Evolutionary conservation across 2,797 vertebrate genomes (phyloP), one percentile per base, ranked within the genome.

Genomic region (Orientallactaga sibirica): DNA sequence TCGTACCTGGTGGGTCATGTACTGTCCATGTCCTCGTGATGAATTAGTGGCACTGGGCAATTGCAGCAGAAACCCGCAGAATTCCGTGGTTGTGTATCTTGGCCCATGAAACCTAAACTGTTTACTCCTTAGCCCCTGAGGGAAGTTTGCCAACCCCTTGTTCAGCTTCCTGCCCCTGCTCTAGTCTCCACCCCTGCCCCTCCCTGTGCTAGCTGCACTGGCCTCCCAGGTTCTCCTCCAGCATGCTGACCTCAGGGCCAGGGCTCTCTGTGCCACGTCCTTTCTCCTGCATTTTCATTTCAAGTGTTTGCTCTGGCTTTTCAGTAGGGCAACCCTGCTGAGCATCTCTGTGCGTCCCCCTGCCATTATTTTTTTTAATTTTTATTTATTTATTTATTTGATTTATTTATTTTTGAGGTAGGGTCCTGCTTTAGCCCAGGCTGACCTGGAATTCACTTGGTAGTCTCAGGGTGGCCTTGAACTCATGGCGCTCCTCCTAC

Each of bases 311-410:
- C 33, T 37, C 71, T 64, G n/a, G 73, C 10, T 16, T 29, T 68
- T 20, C 16, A 3, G 7, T 8, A 5, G 3, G 10, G 43, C 25
- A 11, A 0, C 55, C 8, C 14, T 1, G 3, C 3, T 25, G 25
- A 29, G 73, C 5, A 0, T 33, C 0, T 1, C 0, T 2, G 0
- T 0, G 15, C 0, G 3, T 1, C 66, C 52, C 2, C 62, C 25
- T 2, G 37, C 16, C 1, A 29, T 75, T 19, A 1, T 62, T 37
- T 52, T 52, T 73, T 82, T 82, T 29, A 67, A 67, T 43, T 67
- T 14, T 16, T 20, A 48, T 66, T 67, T 7, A 37, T 37, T 29
- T 37, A 37, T 37, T 37, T 37, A 37, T 37, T 37, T 37, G 33
- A 37, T 37, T 37, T 37, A 37, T 37, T 37, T 37, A 37, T 37